phyloP scores from a whole-genome alignment of 2,888 invertebrate genomes.

The Caenorhabditis afra region DNA sequence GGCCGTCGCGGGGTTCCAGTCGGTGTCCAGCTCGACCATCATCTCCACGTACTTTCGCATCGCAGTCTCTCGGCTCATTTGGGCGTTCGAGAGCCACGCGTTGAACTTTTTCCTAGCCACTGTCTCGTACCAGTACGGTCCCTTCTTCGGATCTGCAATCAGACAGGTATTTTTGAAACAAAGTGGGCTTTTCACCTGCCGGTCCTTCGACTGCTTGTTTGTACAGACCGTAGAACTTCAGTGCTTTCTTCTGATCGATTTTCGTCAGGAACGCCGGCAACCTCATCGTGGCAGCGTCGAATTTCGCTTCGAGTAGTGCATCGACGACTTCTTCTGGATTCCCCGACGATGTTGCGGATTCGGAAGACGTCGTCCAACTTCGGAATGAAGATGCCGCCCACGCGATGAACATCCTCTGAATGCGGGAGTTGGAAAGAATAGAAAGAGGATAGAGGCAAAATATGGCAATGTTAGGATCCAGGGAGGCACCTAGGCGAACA shows the following conservation, averaged over 20 bases:
- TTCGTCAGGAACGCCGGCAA: conserved; percentile 41
- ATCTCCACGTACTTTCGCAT: conserved; percentile 91
- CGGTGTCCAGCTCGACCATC: conserved; percentile 18
- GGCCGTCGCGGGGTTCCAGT: conserved; percentile 45
- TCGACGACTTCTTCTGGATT: conserved; percentile 7
- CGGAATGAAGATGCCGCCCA: conserved; percentile 22
- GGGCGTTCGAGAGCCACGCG: conserved; percentile 86
- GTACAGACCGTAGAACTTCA: conserved; percentile 93
- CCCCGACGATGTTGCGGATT: background rate
- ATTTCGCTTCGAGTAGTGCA: conserved; percentile 30
- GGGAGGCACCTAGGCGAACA: background rate
- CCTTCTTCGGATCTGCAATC: conserved; percentile 79
- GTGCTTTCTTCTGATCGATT: conserved; percentile 82
- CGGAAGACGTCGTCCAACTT: background rate
- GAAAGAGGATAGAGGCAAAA: background rate
- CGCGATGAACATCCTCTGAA: conserved; percentile 23
- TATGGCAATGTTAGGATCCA: background rate
- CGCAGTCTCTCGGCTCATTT: conserved; percentile 86
- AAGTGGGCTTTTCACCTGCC: conserved; percentile 53
- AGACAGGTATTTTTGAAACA: too few relatives aligned
- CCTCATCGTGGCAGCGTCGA: conserved; percentile 50
- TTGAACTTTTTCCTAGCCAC: conserved; percentile 92
- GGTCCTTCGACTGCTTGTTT: conserved; percentile 95
- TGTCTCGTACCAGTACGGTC: conserved; percentile 91
- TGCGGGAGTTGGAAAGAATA: background rate